Conservation (phyloP, 2,888 invertebrate species). For the Xanthia togata region DNA sequence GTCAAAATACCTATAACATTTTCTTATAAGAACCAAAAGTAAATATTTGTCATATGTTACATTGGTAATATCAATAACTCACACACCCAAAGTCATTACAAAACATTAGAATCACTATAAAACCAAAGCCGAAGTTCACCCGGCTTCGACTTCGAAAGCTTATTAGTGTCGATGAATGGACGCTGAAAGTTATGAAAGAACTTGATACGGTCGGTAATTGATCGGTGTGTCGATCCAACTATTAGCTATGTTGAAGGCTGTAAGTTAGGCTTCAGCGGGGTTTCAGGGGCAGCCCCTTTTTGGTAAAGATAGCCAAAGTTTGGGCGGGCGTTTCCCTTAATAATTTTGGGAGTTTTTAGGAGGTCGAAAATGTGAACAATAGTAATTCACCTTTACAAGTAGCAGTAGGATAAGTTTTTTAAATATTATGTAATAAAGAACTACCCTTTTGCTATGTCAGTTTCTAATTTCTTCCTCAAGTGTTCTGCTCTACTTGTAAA, state of each 20-base stretch:
- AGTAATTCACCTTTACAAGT: neutral
- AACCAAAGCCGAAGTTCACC: slow-evolving; percentile 28
- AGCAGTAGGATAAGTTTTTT: neutral
- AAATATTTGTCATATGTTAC: neutral
- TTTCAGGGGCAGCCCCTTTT: neutral
- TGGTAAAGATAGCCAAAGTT: slow-evolving; percentile 13
- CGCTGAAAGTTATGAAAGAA: slow-evolving; percentile 52
- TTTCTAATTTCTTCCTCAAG: neutral
- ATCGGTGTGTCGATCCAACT: slow-evolving; percentile 48
- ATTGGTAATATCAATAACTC: neutral
- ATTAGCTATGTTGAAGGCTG: slow-evolving; percentile 14
- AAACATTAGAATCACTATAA: slow-evolving; percentile 36
- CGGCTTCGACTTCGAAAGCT: slow-evolving; percentile 32
- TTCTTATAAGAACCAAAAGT: neutral
- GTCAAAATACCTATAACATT: neutral
- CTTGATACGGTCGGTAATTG: slow-evolving; percentile 56
- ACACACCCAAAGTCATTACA: slow-evolving; percentile 4
- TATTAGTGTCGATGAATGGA: slow-evolving; percentile 45
- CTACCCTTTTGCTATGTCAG: neutral
- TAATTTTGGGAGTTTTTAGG: neutral
- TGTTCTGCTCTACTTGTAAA: neutral
- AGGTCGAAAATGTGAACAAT: neutral
- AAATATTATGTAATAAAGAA: neutral
- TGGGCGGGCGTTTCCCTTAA: neutral
- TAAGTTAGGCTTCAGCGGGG: slow-evolving; percentile 28